phyloP scores from a whole-genome alignment of 2,888 invertebrate species.

The Lypha dubia region DNA sequence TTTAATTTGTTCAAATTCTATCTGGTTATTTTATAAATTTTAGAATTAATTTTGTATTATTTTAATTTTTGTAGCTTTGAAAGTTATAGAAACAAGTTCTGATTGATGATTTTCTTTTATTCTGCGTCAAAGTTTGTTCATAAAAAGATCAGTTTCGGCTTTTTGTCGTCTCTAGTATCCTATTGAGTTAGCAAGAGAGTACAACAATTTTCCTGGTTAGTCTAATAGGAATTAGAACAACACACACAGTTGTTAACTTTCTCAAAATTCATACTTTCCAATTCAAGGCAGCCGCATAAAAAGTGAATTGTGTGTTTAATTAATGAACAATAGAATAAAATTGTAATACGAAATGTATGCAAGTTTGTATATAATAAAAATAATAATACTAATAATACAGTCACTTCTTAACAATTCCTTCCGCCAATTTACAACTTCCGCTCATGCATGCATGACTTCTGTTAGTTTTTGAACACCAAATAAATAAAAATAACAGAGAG shows the following conservation, averaged over 20 bases:
- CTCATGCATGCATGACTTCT: constrained; percentile 55
- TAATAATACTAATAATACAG: constrained; percentile 21
- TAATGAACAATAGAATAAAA: constrained; percentile 1
- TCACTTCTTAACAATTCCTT: constrained; percentile 66
- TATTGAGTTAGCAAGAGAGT: no score
- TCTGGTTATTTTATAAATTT: no score
- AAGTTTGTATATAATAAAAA: no score
- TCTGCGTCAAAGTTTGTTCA: no score
- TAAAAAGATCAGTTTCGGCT: no score
- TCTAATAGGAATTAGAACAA: background rate
- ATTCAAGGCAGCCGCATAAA: background rate
- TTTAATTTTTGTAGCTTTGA: no score
- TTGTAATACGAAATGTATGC: constrained; percentile 1
- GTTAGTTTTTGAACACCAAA: constrained; percentile 50
- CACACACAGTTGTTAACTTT: background rate
- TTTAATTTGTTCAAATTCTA: no score
- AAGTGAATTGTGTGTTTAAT: background rate
- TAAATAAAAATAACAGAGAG: background rate
- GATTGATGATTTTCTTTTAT: no score
- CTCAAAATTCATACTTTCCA: background rate
- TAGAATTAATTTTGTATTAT: no score
- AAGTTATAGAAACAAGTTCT: no score
- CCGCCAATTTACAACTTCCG: constrained; percentile 71
- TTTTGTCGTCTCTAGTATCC: no score
- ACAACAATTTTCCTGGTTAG: background rate